Percentiles rank a stretch among this genome's conserved stretches.
phyloP scores from a whole-genome alignment of 2,113 vertebrate species.

The Callithrix jacchus region DNA sequence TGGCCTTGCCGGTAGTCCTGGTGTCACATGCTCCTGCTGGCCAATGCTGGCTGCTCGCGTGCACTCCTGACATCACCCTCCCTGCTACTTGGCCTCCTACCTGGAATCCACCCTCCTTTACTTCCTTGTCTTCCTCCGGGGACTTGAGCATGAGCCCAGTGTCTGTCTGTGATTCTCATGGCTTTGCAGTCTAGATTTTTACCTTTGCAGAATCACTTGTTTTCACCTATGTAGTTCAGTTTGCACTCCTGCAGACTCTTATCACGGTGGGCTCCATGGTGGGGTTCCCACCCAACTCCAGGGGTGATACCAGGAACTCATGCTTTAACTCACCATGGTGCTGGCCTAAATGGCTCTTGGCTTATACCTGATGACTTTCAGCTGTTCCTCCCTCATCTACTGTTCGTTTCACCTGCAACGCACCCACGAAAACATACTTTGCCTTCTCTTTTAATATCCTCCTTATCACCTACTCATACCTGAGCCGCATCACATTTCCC shows the following conservation, averaged over 20 bases:
- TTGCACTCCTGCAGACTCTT: not conserved
- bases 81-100: too few species aligned
- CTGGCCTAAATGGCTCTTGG: not conserved
- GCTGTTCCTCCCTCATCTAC: not conserved
- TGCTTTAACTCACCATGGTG: not conserved
- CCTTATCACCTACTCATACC: too few species aligned
- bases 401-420: not conserved
- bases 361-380: not conserved
- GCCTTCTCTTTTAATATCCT: not conserved
- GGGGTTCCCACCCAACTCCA: not conserved
- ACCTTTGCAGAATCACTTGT: not conserved
- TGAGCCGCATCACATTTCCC: not conserved
- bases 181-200: not conserved
- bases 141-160: not conserved
- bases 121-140: not conserved
- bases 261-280: fast-evolving
- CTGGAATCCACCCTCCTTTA: not conserved
- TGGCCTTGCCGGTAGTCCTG: fast-evolving
- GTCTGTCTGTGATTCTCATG: not conserved
- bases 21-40: not conserved
- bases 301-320: fast-evolving
- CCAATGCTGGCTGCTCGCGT: not conserved
- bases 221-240: not conserved
- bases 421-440: too few species aligned
- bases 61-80: fast-evolving